Base-by-base conservation (phyloP, 1,140 invertebrate species). In the Gonioctena quinquepunctata region DNA sequence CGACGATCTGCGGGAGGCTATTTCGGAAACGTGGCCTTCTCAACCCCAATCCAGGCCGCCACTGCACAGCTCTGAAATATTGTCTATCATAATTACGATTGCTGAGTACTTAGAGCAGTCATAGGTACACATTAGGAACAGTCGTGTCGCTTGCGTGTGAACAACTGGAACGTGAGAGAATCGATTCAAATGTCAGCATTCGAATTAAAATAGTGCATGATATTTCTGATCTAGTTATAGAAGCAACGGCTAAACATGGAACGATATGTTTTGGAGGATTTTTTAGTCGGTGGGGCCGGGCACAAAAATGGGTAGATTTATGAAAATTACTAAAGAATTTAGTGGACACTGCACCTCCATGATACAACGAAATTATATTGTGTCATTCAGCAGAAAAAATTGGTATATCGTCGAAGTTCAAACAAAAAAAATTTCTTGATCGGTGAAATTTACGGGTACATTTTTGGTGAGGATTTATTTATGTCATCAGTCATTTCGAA, bases 91-190 rank as follows among this genome's bases (percentile, higher is more conserved):
- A 50, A 56, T 66, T 66, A 28, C 49, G 49, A 66, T 66, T 54
- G 23, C 49, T 57, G 2, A 21, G 25, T n/a, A 13, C 0, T 42
- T 7, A 8, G 28, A 42, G 28, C 8, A 66, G 64, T 25, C 18
- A 21, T 66, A 66, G 49, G 16, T 66, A 33, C 64, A 27, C 64
- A 66, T 66, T 66, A 66, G 27, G 59, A 33, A 23, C 28, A 50
- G 25, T 62, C 23, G 42, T 50, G 67, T 33, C 67, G 18, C 28
- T 71, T 68, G 54, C 67, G 66, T 69, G 71, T 54, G 28, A 49
- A 62, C 67, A 72, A 69, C 67, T 72, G 28, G 71, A 72, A 72
- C 71, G 71, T 72, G 71, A 72, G 71, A 72, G 71, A 72, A 69
- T 69, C 25, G 49, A 66, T 60, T 28, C 16, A 72, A 72, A 69